phyloP scores from a whole-genome alignment of 1,140 invertebrate species.

The Bombus picipes region DNA sequence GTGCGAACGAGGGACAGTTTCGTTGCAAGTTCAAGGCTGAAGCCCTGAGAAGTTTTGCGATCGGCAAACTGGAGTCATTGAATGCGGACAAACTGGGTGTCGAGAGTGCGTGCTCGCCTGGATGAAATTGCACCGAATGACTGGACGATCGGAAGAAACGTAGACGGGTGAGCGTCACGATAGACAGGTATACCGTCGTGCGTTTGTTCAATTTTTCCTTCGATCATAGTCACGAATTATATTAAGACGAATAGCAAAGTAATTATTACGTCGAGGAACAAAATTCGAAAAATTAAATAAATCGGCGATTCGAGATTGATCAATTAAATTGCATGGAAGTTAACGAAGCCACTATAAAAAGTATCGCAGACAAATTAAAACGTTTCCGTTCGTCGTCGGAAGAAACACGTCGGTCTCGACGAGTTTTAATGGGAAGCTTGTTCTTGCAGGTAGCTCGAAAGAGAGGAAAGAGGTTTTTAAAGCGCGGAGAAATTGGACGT shows the following conservation, averaged over 20 bases:
- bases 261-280: neutral
- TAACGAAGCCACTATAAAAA: neutral
- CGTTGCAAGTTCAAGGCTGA: constrained; percentile 27
- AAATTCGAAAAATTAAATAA: neutral
- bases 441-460: constrained; percentile 56
- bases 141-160: neutral
- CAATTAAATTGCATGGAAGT: neutral
- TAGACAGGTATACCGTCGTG: neutral
- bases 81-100: constrained; percentile 1
- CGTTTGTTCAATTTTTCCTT: neutral
- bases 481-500: constrained; percentile 59
- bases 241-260: neutral
- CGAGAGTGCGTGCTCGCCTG: constrained; percentile 48
- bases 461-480: constrained; percentile 41
- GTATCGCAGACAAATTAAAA: constrained; percentile 17
- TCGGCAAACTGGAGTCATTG: constrained; percentile 51
- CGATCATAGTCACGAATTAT: neutral
- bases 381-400: neutral
- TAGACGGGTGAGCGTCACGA: neutral
- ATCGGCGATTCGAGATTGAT: neutral
- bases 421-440: constrained; percentile 61
- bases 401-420: constrained; percentile 18
- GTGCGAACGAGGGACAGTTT: constrained; percentile 10
- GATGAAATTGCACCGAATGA: constrained; percentile 39
- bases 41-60: constrained; percentile 21